Evolutionary conservation across 2,888 invertebrate species (phyloP).

Genomic region (Myopa testacea): DNA sequence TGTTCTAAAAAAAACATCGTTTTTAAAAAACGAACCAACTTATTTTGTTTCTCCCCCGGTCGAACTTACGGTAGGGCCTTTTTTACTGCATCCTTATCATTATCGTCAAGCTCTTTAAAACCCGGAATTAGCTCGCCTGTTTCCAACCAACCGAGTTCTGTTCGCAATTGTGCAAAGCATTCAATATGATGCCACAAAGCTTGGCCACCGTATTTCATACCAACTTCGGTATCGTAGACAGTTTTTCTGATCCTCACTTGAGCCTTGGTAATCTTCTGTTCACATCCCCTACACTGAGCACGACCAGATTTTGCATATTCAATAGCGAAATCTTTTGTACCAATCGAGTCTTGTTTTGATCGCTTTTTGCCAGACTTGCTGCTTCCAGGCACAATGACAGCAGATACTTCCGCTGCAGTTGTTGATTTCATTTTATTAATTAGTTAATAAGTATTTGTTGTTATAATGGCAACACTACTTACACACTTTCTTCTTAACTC

Average conservation of each 20-base stretch:
- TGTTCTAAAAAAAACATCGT: conserved; percentile 53
- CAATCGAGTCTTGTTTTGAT: conserved; percentile 65
- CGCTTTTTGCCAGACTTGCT: conserved; percentile 70
- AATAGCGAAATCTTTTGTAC: conserved; percentile 76
- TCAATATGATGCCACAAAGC: conserved; percentile 92
- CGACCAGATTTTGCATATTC: conserved; percentile 90
- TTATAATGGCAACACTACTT: conserved; percentile 51
- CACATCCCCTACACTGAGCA: conserved; percentile 85
- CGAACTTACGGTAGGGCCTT: conserved; percentile 74
- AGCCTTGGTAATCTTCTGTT: conserved; percentile 82
- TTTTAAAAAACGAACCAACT: neutral
- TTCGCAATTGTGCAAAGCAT: conserved; percentile 83
- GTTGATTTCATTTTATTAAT: too few relatives aligned
- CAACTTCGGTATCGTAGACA: conserved; percentile 83
- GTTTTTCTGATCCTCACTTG: conserved; percentile 84
- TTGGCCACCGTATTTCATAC: conserved; percentile 84
- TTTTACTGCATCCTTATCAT: conserved; percentile 77
- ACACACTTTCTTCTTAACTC: conserved; percentile 78
- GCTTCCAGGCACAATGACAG: conserved; percentile 42
- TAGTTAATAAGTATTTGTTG: neutral
- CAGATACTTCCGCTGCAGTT: conserved; percentile 25
- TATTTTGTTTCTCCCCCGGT: neutral
- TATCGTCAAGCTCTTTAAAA: conserved; percentile 75
- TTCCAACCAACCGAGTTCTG: conserved; percentile 79
- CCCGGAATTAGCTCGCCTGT: conserved; percentile 83